A percentile compares a stretch with the other conserved stretches of the same genome.
These are phyloP conservation scores for Heteromormyrus szaboi DNA, from an alignment of 2,797 vertebrate species.

Conservation along the genomic window DNA sequence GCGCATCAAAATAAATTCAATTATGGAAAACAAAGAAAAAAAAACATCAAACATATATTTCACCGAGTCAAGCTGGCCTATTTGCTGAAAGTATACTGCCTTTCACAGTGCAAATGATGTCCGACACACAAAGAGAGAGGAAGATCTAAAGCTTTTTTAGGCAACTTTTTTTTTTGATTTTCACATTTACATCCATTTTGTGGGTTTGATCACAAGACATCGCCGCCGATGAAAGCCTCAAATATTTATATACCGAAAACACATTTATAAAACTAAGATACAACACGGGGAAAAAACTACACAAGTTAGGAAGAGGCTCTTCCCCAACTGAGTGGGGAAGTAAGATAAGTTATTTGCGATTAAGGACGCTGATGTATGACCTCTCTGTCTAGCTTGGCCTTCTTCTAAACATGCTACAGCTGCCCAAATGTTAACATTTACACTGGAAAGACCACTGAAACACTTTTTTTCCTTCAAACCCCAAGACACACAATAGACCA, in stretches of 20 bases:
- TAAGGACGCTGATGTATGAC: not conserved
- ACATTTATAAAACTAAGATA: slow-evolving; percentile 53
- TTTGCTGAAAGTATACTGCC: slow-evolving; percentile 37
- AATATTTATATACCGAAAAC: slow-evolving; percentile 45
- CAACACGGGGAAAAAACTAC: not conserved
- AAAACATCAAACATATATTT: not conserved
- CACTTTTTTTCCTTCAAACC: not conserved
- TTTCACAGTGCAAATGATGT: slow-evolving; percentile 30
- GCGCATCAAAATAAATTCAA: not conserved
- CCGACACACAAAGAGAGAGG: slow-evolving; percentile 29
- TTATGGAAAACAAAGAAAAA: not conserved
- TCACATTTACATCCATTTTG: slow-evolving; percentile 15
- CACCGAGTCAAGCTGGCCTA: not conserved
- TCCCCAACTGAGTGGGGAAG: not conserved
- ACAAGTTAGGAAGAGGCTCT: slow-evolving; percentile 16
- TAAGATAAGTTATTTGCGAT: not conserved
- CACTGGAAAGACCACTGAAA: not conserved
- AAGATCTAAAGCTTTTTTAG: slow-evolving; percentile 49
- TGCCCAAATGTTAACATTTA: slow-evolving; percentile 5
- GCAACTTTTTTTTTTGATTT: slow-evolving; percentile 38
- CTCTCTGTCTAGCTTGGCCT: not conserved
- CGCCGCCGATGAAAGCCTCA: not conserved
- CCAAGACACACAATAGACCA: not conserved
- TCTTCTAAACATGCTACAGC: not conserved
- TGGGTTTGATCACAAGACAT: not conserved